phyloP scores from a whole-genome alignment of 2,888 invertebrate genomes.

The Leptopilina myrica region DNA sequence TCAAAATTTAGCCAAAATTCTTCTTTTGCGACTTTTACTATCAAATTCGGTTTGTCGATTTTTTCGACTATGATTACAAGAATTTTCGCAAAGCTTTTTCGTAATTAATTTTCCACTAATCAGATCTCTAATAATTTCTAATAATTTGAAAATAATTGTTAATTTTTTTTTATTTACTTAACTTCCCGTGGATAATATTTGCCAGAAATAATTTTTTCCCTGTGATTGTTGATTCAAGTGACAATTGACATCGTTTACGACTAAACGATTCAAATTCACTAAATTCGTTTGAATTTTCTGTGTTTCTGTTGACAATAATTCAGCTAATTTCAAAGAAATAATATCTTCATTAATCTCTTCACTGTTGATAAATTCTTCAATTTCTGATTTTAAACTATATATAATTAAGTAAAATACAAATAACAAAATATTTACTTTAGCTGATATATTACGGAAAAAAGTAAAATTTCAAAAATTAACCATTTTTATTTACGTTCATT shows the following conservation, averaged over 20 bases:
- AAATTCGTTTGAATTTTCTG: background rate
- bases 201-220: background rate
- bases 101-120: background rate
- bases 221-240: background rate
- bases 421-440: too few species aligned
- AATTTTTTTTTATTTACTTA: background rate
- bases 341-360: too few species aligned
- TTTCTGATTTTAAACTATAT: too few species aligned
- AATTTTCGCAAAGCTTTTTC: background rate
- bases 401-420: too few species aligned
- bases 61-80: background rate
- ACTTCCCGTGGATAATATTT: conserved; percentile 1
- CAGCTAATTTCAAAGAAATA: too few species aligned
- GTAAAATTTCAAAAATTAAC: too few species aligned
- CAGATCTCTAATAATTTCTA: background rate
- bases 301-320: background rate
- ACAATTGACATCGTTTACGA: background rate
- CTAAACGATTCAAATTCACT: background rate
- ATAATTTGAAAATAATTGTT: background rate
- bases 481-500: too few species aligned
- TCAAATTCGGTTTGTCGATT: background rate
- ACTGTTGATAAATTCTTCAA: too few species aligned
- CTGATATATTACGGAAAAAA: too few species aligned
- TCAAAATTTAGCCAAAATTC: background rate
- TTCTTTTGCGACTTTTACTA: background rate